These are phyloP conservation scores for Cuniculus paca DNA, from an alignment of 2,797 vertebrate species.

Conservation along the genomic window DNA sequence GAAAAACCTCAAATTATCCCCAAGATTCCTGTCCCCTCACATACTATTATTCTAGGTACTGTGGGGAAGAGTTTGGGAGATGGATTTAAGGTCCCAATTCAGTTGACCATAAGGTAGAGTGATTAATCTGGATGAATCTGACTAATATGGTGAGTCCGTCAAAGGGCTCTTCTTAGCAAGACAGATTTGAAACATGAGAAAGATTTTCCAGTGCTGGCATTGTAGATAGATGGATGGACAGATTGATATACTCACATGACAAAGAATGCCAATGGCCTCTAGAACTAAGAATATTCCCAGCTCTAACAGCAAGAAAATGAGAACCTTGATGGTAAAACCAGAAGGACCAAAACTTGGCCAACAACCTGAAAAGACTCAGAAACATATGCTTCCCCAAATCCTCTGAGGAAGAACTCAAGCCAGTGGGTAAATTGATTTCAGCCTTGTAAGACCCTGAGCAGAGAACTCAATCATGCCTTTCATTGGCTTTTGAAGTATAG, in stretches of 20 bases:
- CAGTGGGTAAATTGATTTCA: not conserved
- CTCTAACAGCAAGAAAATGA: not conserved
- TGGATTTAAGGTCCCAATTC: not conserved
- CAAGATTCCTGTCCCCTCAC: not conserved
- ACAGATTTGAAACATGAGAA: not conserved
- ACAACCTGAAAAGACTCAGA: not conserved
- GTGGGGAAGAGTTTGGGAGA: not conserved
- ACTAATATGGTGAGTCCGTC: not conserved
- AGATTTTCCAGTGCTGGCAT: not conserved
- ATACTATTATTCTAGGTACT: not conserved
- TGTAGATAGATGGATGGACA: not conserved
- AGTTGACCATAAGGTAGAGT: not conserved
- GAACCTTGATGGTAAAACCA: not conserved
- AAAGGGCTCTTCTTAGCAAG: not conserved
- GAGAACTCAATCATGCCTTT: not conserved
- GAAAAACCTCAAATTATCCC: not conserved
- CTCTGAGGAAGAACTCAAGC: not conserved
- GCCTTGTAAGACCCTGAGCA: not conserved
- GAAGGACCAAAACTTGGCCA: not conserved
- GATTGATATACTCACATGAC: not conserved
- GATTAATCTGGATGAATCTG: not conserved
- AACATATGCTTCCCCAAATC: not conserved
- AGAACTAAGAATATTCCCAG: not conserved
- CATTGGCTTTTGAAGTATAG: not conserved
- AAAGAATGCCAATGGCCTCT: not conserved